Conservation (phyloP, 1,140 invertebrate species). For the Drosophila serrata region DNA sequence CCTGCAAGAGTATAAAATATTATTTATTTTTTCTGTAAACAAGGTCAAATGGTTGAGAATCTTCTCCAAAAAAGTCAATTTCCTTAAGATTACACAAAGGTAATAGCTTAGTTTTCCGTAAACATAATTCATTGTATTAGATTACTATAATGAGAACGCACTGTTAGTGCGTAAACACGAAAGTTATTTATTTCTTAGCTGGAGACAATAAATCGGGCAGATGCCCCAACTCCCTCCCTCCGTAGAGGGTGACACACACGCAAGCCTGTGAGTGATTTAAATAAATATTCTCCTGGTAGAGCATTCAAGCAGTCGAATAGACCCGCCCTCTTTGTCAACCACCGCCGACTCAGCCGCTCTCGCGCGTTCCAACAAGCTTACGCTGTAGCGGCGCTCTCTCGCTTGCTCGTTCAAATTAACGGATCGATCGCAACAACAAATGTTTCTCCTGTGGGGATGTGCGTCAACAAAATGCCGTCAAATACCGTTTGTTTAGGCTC, state of each 20-base stretch:
- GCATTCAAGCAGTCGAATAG: slow-evolving; percentile 20
- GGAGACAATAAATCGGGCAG: slow-evolving; percentile 13
- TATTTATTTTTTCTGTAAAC: no score
- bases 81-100: no score
- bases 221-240: background rate
- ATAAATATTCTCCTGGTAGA: slow-evolving; percentile 14
- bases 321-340: slow-evolving; percentile 12
- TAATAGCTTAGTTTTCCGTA: no score
- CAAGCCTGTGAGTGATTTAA: slow-evolving; percentile 6
- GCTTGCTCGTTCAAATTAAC: slow-evolving; percentile 64
- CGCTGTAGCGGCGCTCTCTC: slow-evolving; percentile 13
- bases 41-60: no score
- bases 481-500: slow-evolving; percentile 50
- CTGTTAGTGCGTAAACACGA: slow-evolving; percentile 12
- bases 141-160: background rate
- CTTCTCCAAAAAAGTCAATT: no score
- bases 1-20: no score
- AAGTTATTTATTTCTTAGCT: slow-evolving; percentile 6
- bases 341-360: background rate
- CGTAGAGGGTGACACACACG: slow-evolving; percentile 32
- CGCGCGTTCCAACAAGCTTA: slow-evolving; percentile 13
- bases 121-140: background rate
- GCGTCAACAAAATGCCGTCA: slow-evolving; percentile 70
- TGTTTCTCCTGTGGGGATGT: slow-evolving; percentile 54
- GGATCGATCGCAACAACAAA: slow-evolving; percentile 74